These are phyloP conservation scores for Clivina fossor DNA, from an alignment of 2,888 invertebrate genomes.

Conservation along the genomic window DNA sequence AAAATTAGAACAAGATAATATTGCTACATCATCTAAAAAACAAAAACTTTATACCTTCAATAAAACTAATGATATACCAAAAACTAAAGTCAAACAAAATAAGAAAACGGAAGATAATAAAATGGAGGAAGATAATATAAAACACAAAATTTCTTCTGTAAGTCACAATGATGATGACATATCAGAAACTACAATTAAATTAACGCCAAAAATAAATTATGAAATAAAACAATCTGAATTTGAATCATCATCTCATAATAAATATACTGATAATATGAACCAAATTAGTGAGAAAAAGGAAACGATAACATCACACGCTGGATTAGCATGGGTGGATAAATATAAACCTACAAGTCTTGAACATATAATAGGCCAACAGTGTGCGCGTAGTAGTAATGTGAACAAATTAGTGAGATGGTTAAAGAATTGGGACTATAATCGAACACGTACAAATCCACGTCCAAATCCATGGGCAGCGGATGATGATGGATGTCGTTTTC, in stretches of 20 bases:
- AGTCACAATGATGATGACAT: slow-evolving; percentile 30
- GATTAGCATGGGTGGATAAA: slow-evolving; percentile 89
- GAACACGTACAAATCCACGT: slow-evolving; percentile 59
- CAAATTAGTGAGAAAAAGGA: neutral
- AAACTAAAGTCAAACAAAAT: neutral
- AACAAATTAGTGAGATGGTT: slow-evolving; percentile 88
- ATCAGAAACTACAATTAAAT: slow-evolving; percentile 32
- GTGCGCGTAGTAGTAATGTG: slow-evolving; percentile 85
- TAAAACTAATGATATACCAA: slow-evolving; percentile 38
- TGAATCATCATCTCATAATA: too few relatives aligned
- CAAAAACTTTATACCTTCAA: too few relatives aligned
- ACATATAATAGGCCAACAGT: slow-evolving; percentile 92
- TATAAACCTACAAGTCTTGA: slow-evolving; percentile 84
- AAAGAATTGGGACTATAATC: slow-evolving; percentile 85
- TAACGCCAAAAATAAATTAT: slow-evolving; percentile 39
- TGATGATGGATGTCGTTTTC: slow-evolving; percentile 84
- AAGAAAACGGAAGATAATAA: slow-evolving; percentile 9
- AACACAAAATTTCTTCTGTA: too few relatives aligned
- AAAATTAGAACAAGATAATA: slow-evolving; percentile 15
- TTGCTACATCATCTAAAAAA: slow-evolving; percentile 8
- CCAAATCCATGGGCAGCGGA: slow-evolving; percentile 80
- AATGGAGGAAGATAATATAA: too few relatives aligned
- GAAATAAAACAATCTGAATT: slow-evolving; percentile 9
- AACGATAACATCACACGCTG: slow-evolving; percentile 37
- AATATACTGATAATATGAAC: too few relatives aligned